Percentiles rank a stretch among this genome's conserved stretches.
Conservation (phyloP, 1,140 invertebrate species). For the Procambarus virginalis region DNA sequence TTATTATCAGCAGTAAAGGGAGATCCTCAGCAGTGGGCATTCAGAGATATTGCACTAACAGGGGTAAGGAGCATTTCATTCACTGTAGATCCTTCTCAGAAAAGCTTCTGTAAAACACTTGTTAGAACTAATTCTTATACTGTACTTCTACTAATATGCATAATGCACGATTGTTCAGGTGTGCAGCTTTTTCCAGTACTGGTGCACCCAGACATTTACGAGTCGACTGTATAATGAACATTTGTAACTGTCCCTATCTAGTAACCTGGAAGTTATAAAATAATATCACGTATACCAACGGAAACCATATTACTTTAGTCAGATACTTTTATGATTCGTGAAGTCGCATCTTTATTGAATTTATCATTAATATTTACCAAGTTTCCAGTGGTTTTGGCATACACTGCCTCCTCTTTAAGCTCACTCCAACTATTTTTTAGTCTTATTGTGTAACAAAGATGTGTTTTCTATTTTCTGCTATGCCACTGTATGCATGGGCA, state of each 20-base stretch:
- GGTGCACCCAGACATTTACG: not conserved
- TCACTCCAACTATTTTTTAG: no score
- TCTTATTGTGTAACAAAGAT: no score
- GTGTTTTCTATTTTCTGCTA: no score
- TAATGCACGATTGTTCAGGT: not conserved
- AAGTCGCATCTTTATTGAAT: no score
- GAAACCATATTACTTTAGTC: no score
- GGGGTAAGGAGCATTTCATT: conserved; percentile 44
- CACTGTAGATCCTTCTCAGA: not conserved
- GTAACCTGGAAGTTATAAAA: no score
- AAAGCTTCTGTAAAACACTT: not conserved
- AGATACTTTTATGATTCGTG: no score
- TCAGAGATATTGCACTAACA: conserved; percentile 62
- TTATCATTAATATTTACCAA: no score
- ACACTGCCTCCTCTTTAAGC: no score
- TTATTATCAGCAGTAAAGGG: conserved; percentile 54
- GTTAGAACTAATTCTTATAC: not conserved
- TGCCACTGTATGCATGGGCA: no score
- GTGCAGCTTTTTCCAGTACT: not conserved
- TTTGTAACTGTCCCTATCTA: not conserved
- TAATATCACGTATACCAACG: no score
- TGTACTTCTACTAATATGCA: not conserved
- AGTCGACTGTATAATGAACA: not conserved
- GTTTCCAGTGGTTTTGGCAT: no score
- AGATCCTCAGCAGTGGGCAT: conserved; percentile 54